Conservation (phyloP, 2,113 vertebrate species). For the Rhodinocichla rosea region DNA sequence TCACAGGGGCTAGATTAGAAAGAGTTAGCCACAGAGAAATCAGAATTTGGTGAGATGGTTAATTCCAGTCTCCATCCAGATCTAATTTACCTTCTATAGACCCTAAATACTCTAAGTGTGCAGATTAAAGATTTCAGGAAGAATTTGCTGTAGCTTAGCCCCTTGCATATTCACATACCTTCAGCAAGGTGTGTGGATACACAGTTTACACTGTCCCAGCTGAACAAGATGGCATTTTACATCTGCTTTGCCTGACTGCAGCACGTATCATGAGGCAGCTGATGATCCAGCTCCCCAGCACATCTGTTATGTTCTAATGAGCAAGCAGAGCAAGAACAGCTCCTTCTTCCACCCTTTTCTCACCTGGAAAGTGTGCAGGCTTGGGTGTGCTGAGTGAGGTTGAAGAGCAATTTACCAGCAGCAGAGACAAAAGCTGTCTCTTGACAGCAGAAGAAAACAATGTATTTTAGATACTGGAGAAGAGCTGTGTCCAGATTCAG, state of each 20-base stretch:
- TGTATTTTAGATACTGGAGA: background rate
- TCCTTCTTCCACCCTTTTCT: background rate
- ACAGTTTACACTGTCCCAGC: background rate
- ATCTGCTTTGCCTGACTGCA: background rate
- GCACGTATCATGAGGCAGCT: background rate
- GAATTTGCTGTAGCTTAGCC: background rate
- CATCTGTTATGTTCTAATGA: background rate
- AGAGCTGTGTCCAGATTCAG: background rate
- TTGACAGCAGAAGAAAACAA: background rate
- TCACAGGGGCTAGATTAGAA: background rate
- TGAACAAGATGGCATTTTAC: background rate
- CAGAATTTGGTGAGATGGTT: background rate
- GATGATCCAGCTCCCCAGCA: background rate
- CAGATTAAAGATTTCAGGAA: background rate
- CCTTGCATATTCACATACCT: background rate
- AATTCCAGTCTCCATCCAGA: background rate
- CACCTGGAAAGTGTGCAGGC: background rate
- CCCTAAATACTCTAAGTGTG: background rate
- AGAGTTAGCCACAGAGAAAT: background rate
- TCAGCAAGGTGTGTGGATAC: background rate
- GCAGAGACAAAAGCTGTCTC: background rate
- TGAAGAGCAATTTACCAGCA: background rate
- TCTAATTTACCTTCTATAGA: background rate
- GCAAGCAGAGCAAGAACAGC: background rate
- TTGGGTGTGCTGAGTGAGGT: background rate